A percentile compares a stretch with the other conserved stretches of the same genome.
Evolutionary conservation across 2,888 invertebrate genomes (phyloP).

Genomic region (Agrypnus murinus): DNA sequence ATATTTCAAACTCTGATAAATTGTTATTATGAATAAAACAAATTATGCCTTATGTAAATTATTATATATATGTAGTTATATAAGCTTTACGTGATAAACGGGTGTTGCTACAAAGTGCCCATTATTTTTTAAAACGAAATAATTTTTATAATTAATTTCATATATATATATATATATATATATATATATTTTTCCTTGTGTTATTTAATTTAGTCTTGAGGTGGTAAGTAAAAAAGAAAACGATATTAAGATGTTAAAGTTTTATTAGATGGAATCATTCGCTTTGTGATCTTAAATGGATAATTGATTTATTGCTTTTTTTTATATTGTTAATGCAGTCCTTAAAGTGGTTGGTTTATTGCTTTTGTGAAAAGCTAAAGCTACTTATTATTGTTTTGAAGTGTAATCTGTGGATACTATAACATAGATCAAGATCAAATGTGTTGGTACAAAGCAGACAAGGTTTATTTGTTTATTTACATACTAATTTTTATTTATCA

Average conservation of each 20-base stretch:
- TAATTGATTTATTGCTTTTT: background rate
- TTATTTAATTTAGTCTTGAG: constrained; percentile 28
- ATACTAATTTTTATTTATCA: too few species aligned
- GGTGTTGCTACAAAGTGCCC: constrained; percentile 26
- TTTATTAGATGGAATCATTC: constrained; percentile 1
- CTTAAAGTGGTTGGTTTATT: background rate
- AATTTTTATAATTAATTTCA: constrained; percentile 34
- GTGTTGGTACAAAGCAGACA: too few species aligned
- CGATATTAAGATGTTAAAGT: constrained; percentile 15
- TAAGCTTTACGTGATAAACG: constrained; percentile 39
- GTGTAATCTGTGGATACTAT: too few species aligned
- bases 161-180: too few species aligned
- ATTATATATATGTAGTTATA: background rate
- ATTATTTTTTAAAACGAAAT: constrained; percentile 31
- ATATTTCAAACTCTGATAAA: background rate
- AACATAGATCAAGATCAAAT: too few species aligned
- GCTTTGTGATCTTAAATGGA: background rate
- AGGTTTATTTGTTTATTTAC: too few species aligned
- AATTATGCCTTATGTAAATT: background rate
- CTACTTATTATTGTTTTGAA: background rate
- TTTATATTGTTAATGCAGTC: background rate
- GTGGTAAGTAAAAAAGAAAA: constrained; percentile 13
- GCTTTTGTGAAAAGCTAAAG: background rate
- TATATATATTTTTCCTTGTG: constrained; percentile 22
- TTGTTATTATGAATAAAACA: background rate